Percentiles rank a stretch among this genome's conserved stretches.
Conservation (phyloP, 2,797 vertebrate genomes). For the Sternotherus odoratus region DNA sequence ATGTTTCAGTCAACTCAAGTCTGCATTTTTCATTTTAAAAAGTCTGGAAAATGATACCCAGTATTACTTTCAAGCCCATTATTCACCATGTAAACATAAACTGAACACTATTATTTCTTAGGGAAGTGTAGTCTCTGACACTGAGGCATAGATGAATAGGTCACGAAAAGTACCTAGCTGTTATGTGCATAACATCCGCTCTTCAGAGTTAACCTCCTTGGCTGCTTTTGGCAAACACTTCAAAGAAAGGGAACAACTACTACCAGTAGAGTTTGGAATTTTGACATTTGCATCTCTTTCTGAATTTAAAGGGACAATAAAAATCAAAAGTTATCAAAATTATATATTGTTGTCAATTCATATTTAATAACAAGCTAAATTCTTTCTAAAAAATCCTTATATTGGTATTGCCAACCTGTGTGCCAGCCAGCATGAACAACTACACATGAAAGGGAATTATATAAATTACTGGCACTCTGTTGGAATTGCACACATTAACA, state of each 20-base stretch:
- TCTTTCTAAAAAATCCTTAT: background rate
- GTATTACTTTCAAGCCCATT: too few relatives aligned
- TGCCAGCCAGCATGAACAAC: background rate
- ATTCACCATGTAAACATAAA: background rate
- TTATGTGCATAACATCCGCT: background rate
- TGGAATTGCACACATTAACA: background rate
- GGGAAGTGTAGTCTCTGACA: background rate
- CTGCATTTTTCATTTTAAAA: too few relatives aligned
- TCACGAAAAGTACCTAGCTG: background rate
- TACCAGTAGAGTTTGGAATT: background rate
- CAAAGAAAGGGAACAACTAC: background rate
- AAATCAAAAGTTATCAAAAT: background rate
- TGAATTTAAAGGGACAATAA: background rate
- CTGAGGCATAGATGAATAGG: background rate
- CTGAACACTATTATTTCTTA: background rate
- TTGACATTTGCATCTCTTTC: background rate
- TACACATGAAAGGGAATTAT: background rate
- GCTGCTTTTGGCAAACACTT: background rate
- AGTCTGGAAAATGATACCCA: too few relatives aligned
- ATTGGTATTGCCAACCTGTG: background rate
- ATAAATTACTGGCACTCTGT: background rate
- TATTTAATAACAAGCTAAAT: background rate
- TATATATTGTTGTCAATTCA: background rate
- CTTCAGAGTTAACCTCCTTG: background rate
- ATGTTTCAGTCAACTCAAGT: too few relatives aligned